Evolutionary conservation across 2,797 vertebrate species (phyloP).

Genomic region (Apogon talboti): DNA sequence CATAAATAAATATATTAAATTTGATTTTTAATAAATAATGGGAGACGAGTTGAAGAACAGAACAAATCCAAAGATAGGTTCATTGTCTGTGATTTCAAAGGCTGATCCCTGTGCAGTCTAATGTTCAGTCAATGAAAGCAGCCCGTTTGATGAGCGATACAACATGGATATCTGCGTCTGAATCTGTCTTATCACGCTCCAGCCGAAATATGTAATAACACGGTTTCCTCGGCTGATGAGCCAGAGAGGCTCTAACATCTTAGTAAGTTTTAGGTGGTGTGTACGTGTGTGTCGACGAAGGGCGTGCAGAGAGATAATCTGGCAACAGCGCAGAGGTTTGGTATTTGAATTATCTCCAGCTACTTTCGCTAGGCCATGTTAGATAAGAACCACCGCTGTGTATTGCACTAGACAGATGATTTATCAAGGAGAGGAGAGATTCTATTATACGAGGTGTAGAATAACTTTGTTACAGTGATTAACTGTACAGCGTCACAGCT

Average conservation of each 20-base stretch:
- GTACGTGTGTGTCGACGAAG: slow-evolving; percentile 21
- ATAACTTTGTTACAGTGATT: slow-evolving; percentile 60
- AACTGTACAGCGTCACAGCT: slow-evolving; percentile 13
- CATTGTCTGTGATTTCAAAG: slow-evolving; percentile 28
- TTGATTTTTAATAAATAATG: slow-evolving; percentile 76
- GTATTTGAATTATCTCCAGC: slow-evolving; percentile 70
- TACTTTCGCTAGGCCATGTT: slow-evolving; percentile 50
- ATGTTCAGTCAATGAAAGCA: slow-evolving; percentile 53
- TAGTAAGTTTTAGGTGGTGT: slow-evolving; percentile 38
- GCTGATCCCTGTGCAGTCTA: slow-evolving; percentile 42
- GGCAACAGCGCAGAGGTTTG: slow-evolving; percentile 59
- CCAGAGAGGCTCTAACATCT: slow-evolving; percentile 36
- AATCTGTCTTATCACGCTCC: slow-evolving; percentile 43
- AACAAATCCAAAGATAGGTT: slow-evolving; percentile 31
- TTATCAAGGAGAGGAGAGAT: slow-evolving; percentile 55
- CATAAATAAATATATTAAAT: slow-evolving; percentile 83
- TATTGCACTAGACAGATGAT: slow-evolving; percentile 53
- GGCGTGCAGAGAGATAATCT: slow-evolving; percentile 47
- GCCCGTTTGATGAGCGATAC: slow-evolving; percentile 31
- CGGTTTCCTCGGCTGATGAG: slow-evolving; percentile 39
- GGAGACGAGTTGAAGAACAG: slow-evolving; percentile 40
- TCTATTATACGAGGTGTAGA: slow-evolving; percentile 54
- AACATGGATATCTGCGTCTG: slow-evolving; percentile 38
- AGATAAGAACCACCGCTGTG: slow-evolving; percentile 63
- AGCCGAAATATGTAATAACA: slow-evolving; percentile 53